phyloP scores from a whole-genome alignment of 2,888 invertebrate genomes.

The Melolontha melolontha region DNA sequence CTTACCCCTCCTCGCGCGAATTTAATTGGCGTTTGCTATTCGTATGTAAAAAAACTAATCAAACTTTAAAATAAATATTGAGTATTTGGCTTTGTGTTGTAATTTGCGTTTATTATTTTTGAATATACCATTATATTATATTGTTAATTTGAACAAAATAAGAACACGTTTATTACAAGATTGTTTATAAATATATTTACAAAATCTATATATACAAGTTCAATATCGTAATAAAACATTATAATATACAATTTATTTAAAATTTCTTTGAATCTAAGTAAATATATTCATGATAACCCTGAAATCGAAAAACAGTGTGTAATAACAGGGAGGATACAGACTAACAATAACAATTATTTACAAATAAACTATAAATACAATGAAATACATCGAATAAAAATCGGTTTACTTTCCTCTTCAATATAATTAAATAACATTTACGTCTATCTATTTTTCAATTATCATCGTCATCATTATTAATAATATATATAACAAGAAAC shows the following conservation, averaged over 20 bases:
- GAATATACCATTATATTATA: too few relatives aligned
- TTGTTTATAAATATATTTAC: constrained; percentile 65
- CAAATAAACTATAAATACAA: constrained; percentile 61
- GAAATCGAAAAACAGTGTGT: constrained; percentile 53
- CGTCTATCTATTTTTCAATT: constrained; percentile 26
- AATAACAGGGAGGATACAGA: constrained; percentile 55
- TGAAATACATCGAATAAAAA: constrained; percentile 54
- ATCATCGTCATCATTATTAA: constrained; percentile 13
- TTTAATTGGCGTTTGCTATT: too few relatives aligned
- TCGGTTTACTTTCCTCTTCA: constrained; percentile 33
- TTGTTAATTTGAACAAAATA: constrained; percentile 6
- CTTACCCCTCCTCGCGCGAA: too few relatives aligned
- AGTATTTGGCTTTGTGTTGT: background rate
- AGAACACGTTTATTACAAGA: constrained; percentile 40
- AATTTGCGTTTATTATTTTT: too few relatives aligned
- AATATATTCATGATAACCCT: constrained; percentile 54
- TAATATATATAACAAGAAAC: constrained; percentile 45
- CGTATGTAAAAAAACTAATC: too few relatives aligned
- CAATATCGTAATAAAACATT: constrained; percentile 62
- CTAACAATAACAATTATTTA: constrained; percentile 65
- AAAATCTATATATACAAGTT: constrained; percentile 62
- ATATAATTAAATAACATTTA: constrained; percentile 45
- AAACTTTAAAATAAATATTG: background rate
- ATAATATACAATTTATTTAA: constrained; percentile 61
- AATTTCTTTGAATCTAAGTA: constrained; percentile 58